Conservation (phyloP, 1,140 invertebrate genomes). For the Magallana ariakensis region DNA sequence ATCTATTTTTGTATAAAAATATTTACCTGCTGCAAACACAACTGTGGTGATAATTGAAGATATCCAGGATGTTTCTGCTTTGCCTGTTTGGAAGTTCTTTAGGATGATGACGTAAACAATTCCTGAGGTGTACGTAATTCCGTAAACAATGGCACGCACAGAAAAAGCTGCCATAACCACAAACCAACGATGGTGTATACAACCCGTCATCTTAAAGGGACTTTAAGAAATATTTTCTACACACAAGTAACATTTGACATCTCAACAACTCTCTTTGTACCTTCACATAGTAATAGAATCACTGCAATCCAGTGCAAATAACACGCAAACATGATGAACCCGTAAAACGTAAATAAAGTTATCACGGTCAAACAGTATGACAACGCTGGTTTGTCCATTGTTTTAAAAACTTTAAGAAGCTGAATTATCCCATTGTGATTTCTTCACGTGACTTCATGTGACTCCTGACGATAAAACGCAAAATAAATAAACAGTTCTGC, state of each 20-base stretch:
- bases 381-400: too few species aligned
- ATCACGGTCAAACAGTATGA: neutral
- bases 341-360: neutral
- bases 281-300: neutral
- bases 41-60: constrained; percentile 81
- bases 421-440: too few species aligned
- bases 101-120: constrained; percentile 92
- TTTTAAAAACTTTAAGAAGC: too few species aligned
- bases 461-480: too few species aligned
- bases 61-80: constrained; percentile 93
- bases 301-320: neutral
- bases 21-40: constrained; percentile 46
- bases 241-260: too few species aligned
- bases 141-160: constrained; percentile 94
- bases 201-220: too few species aligned
- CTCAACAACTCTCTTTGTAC: too few species aligned
- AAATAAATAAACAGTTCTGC: too few species aligned
- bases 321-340: neutral
- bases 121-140: constrained; percentile 92
- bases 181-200: constrained; percentile 85
- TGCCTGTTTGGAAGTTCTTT: constrained; percentile 88
- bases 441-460: too few species aligned
- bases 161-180: constrained; percentile 88
- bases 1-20: too few species aligned
- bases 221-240: too few species aligned